These are phyloP conservation scores for Aulostomus chinensis DNA, from an alignment of 2,797 vertebrate genomes.

Conservation along the genomic window DNA sequence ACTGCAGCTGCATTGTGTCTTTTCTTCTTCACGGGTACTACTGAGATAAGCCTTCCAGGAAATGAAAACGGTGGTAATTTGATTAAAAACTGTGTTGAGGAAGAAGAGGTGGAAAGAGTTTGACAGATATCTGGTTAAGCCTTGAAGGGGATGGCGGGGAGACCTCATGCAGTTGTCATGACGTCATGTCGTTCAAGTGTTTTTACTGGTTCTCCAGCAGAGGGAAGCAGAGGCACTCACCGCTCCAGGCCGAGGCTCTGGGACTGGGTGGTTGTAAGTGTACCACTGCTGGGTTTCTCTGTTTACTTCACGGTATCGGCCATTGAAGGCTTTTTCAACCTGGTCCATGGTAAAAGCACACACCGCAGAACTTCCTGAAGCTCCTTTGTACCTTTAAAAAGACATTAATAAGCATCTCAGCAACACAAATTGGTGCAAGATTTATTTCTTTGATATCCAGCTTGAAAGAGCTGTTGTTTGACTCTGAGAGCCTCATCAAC, in stretches of 20 bases:
- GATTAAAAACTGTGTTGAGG: constrained; percentile 44
- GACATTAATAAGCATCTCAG: constrained; percentile 17
- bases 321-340: constrained; percentile 87
- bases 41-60: constrained; percentile 33
- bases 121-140: constrained; percentile 26
- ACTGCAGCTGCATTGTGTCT: background rate
- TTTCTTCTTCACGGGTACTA: constrained; percentile 10
- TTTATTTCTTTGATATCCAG: too few species aligned
- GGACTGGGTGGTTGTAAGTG: constrained; percentile 87
- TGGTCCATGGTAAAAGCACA: constrained; percentile 92
- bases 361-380: constrained; percentile 88
- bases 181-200: background rate
- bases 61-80: constrained; percentile 34
- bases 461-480: background rate
- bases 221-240: constrained; percentile 73
- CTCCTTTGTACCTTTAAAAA: constrained; percentile 83
- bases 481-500: background rate
- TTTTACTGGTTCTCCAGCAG: constrained; percentile 44
- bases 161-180: background rate
- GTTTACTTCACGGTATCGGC: constrained; percentile 94
- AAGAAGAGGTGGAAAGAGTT: background rate
- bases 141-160: too few species aligned
- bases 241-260: constrained; percentile 89
- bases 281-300: constrained; percentile 97
- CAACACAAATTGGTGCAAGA: background rate